phyloP scores from a whole-genome alignment of 2,888 invertebrate species.

The Nemurella pictetii region DNA sequence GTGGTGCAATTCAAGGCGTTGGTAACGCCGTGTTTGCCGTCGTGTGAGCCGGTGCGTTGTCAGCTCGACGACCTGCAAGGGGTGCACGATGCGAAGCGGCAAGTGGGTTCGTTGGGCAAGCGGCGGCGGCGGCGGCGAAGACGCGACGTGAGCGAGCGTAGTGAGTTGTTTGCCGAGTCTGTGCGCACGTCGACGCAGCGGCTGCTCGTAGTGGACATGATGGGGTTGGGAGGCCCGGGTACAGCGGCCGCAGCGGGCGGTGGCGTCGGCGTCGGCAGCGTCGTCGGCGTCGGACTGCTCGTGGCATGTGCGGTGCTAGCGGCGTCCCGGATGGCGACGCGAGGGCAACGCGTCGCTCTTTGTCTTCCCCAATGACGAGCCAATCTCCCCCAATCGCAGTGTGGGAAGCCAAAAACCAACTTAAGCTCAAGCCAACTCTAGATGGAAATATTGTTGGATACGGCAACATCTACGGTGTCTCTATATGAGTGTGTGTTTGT shows the following conservation, averaged over 20 bases:
- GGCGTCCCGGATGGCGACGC: background rate
- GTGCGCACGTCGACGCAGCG: conserved; percentile 42
- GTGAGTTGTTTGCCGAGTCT: conserved; percentile 45
- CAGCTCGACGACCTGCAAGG: conserved; percentile 49
- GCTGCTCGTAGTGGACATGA: conserved; percentile 47
- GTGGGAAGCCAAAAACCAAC: background rate
- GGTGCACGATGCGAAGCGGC: conserved; percentile 48
- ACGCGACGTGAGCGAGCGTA: conserved; percentile 42
- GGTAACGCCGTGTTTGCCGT: conserved; percentile 51
- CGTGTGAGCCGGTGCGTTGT: conserved; percentile 50
- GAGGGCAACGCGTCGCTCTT: no score
- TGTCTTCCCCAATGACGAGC: background rate
- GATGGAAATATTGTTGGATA: background rate
- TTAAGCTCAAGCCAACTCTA: background rate
- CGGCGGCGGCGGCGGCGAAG: conserved; percentile 69
- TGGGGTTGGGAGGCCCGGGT: conserved; percentile 44
- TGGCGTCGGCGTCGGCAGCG: background rate
- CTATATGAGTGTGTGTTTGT: no score
- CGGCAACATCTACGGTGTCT: no score
- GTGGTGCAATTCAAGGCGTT: conserved; percentile 52
- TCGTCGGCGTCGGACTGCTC: background rate
- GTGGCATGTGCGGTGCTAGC: background rate
- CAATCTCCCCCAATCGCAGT: no score
- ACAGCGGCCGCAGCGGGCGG: background rate
- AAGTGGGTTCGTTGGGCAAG: conserved; percentile 78